Percentiles rank a stretch among this genome's conserved stretches.
Conservation (phyloP, 2,797 vertebrate genomes). For the Melanotaenia nigrans region DNA sequence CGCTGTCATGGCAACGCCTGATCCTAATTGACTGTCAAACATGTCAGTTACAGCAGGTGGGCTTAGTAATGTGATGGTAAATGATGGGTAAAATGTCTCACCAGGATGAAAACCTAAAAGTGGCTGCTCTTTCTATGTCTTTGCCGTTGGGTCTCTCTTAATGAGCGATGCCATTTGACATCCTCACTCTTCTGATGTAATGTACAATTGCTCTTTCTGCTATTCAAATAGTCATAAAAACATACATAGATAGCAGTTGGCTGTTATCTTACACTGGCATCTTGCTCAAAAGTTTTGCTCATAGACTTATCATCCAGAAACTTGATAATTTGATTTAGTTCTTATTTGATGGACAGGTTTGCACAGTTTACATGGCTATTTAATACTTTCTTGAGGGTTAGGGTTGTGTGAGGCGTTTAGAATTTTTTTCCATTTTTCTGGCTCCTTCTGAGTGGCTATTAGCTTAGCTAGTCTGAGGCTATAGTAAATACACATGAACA, state of each 20-base stretch:
- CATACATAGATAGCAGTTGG: background rate
- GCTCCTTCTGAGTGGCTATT: background rate
- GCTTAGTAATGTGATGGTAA: background rate
- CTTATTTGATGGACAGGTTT: background rate
- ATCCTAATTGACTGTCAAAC: slow-evolving; percentile 18
- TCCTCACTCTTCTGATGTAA: background rate
- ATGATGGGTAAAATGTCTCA: slow-evolving; percentile 9
- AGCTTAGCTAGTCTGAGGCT: background rate
- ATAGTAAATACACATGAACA: no score
- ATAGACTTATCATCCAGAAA: background rate
- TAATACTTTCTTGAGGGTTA: background rate
- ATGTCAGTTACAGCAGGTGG: slow-evolving; percentile 5
- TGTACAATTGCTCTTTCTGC: background rate
- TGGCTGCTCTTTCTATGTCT: slow-evolving; percentile 8
- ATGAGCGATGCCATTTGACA: background rate
- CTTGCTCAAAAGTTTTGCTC: background rate
- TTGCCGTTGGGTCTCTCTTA: slow-evolving; percentile 6
- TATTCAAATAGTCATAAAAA: background rate
- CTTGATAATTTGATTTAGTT: background rate
- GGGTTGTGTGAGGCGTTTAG: background rate
- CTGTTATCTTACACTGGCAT: background rate
- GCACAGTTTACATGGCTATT: background rate
- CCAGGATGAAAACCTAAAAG: background rate
- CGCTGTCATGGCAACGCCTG: background rate
- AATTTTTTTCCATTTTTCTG: background rate